These are phyloP conservation scores for Thaleichthys pacificus DNA, from an alignment of 2,797 vertebrate species.

Conservation along the genomic window DNA sequence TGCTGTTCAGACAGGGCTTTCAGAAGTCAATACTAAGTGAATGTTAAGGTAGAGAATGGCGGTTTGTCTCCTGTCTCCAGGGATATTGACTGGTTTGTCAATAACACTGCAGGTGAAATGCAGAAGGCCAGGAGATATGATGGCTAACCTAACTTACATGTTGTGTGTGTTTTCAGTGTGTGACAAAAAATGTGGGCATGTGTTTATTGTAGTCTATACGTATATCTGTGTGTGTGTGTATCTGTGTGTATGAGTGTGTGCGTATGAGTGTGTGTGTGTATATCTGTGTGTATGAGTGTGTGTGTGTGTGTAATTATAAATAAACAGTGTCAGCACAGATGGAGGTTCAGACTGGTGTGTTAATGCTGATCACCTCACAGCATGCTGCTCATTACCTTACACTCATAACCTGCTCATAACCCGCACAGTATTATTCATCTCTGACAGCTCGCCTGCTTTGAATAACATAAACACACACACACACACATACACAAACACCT, in stretches of 20 bases:
- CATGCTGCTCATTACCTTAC: conserved; percentile 76
- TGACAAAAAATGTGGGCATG: conserved; percentile 19
- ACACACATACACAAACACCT: not conserved
- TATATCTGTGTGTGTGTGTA: conserved; percentile 28
- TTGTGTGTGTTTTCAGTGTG: not conserved
- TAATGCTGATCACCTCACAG: conserved; percentile 67
- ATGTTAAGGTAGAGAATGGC: conserved; percentile 53
- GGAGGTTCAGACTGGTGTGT: conserved; percentile 55
- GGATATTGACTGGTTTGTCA: conserved; percentile 68
- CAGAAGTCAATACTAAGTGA: conserved; percentile 67
- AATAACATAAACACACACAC: conserved; percentile 43
- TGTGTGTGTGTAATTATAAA: conserved; percentile 28
- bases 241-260: conserved; percentile 32
- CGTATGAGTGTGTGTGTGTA: conserved; percentile 16
- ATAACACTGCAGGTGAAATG: conserved; percentile 46
- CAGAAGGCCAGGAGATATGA: conserved; percentile 41
- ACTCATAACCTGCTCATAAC: conserved; percentile 75
- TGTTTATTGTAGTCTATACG: conserved; percentile 14
- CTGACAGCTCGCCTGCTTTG: conserved; percentile 70
- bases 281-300: conserved; percentile 34
- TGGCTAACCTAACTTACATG: conserved; percentile 49
- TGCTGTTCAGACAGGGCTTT: conserved; percentile 40
- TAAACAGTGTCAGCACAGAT: conserved; percentile 66
- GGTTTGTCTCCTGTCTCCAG: conserved; percentile 55
- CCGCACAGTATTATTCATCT: conserved; percentile 75